Percentiles rank a stretch among this genome's conserved stretches.
phyloP scores from a whole-genome alignment of 1,140 invertebrate species.

The Drosophila azteca region DNA sequence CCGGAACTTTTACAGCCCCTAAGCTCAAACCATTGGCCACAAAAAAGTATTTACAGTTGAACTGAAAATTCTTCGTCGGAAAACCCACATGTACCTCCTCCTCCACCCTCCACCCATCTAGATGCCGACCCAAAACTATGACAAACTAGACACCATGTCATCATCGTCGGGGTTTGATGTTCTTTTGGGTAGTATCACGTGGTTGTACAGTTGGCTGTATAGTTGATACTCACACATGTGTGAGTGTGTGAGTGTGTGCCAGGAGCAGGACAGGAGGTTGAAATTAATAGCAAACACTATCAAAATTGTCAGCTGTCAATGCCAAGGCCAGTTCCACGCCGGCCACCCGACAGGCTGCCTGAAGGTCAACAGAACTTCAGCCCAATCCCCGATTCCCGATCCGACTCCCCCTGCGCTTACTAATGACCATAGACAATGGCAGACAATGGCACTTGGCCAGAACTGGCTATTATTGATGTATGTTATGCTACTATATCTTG shows the following conservation, averaged over 20 bases:
- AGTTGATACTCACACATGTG: conserved; percentile 43
- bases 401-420: neutral
- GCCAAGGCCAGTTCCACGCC: conserved; percentile 27
- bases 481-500: no score
- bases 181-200: conserved; percentile 7
- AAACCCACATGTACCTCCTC: conserved; percentile 50
- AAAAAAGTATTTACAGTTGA: conserved; percentile 58
- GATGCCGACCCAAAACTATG: neutral
- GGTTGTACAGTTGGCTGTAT: no score
- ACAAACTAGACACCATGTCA: conserved; percentile 25
- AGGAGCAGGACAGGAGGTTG: conserved; percentile 5
- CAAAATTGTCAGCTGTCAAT: conserved; percentile 37
- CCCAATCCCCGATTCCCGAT: neutral
- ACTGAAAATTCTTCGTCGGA: conserved; percentile 51
- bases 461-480: conserved; percentile 5
- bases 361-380: neutral
- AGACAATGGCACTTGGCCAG: neutral
- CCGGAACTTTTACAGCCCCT: conserved; percentile 48
- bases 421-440: conserved; percentile 22
- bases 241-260: conserved; percentile 27
- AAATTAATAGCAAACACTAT: conserved; percentile 37
- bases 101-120: neutral
- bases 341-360: conserved; percentile 4
- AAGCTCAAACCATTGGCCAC: conserved; percentile 48
- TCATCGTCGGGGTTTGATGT: conserved; percentile 25